Evolutionary conservation across 2,113 vertebrate genomes (phyloP), one percentile per base, ranked within the genome.

Genomic region (Etheostoma cragini): DNA sequence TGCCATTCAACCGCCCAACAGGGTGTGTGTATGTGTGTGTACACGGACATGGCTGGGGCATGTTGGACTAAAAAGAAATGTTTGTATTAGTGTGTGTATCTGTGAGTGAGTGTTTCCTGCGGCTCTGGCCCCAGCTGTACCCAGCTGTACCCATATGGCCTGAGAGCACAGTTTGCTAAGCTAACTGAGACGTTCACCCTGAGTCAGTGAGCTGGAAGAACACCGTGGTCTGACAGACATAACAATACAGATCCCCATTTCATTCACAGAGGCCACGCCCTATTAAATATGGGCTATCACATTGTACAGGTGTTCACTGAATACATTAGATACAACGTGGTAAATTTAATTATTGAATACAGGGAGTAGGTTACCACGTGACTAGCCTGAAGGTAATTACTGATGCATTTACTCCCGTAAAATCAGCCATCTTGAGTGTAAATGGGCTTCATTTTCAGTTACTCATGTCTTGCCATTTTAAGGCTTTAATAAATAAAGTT

Each of bases 91-190:
- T 76, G 80, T 81, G 87, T 87, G 86, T 70, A 56, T 88, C 13
- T 91, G 69, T 87, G 84, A 82, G 78, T 35, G 56, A 64, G 71
- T 82, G 88, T 89, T 80, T 90, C 83, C 81, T 90, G 90, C 66
- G 85, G 56, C 63, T 87, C 82, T 78, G 80, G 79, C 68, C 67
- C 83, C 88, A 91, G 87, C 90, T 93, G 90, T 88, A 90, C 67
- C 83, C 88, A 91, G 87, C 90, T 93, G 90, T 88, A 90, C 83
- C 90, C 88, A 87, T 82, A 90, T 90, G 85, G 89, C 91, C 86
- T 72, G 68, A 88, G 81, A 89, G 80, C 86, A 90, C 80, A 79
- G 73, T 49, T 81, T 69, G 84, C 90, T 87, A 88, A 86, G 85
- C 84, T 87, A 90, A 91, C 87, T 85, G 87, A 84, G 70, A 82